These are phyloP conservation scores for Ephialtes manifestator DNA, from an alignment of 2,888 invertebrate species.

Conservation along the genomic window DNA sequence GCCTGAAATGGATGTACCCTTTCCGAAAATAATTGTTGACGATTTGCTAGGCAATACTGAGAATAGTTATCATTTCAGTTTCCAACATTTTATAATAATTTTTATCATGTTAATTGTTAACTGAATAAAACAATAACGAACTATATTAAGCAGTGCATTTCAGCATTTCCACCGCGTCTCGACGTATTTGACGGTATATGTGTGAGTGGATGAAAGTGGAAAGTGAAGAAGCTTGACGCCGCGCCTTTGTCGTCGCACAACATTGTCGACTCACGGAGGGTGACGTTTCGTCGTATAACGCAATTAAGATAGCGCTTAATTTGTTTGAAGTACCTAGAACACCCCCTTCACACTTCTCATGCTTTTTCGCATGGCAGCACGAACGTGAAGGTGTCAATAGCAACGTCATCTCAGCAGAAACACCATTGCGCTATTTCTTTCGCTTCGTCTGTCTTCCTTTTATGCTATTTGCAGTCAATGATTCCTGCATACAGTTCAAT, in stretches of 20 bases:
- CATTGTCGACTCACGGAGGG: conserved; percentile 20
- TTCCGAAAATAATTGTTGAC: too few relatives aligned
- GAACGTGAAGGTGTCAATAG: conserved; percentile 82
- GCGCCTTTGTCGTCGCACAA: conserved; percentile 10
- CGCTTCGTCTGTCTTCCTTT: conserved; percentile 59
- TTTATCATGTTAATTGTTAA: neutral
- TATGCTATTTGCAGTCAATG: conserved; percentile 26
- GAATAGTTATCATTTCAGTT: neutral
- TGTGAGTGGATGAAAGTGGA: neutral
- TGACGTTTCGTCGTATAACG: conserved; percentile 76
- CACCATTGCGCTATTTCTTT: conserved; percentile 61
- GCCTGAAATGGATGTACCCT: too few relatives aligned
- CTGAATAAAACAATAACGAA: neutral
- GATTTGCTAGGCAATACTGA: too few relatives aligned
- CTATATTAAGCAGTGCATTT: neutral
- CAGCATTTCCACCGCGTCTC: neutral
- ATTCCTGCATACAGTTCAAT: conserved; percentile 32
- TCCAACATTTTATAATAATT: neutral
- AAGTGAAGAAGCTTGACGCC: neutral
- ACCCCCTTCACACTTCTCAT: conserved; percentile 49
- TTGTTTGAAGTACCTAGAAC: conserved; percentile 84
- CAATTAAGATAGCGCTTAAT: conserved; percentile 84
- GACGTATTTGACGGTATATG: neutral
- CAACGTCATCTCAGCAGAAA: conserved; percentile 78
- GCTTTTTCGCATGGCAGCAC: conserved; percentile 48